Evolutionary conservation across 1,140 invertebrate species (phyloP), one percentile per base, ranked within the genome.

Genomic region (Pseudomyrmex sp.): DNA sequence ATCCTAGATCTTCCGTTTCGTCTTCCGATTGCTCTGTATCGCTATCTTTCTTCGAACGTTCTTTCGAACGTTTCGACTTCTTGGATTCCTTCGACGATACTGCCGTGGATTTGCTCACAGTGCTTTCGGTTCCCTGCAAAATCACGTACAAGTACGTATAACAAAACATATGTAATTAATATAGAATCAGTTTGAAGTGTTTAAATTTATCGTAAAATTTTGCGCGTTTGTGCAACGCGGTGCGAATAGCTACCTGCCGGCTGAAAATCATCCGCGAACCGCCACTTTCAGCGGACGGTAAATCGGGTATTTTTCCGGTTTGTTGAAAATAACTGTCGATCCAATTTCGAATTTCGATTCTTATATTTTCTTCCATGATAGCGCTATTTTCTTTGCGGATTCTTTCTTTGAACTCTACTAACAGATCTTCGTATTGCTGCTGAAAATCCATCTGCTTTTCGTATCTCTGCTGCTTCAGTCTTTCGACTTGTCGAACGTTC

Each of bases 301-400:
- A 96, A 87, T 98, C 98, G 0, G 98, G 98, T 92, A 99, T 97
- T 94, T 98, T 98, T 35, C 97, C 98, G 23, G 97, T 98, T 83
- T 96, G 96, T 66, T 96, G 95, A 90, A 97, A 97, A 89, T 96
- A 97, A 59, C 97, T 96, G 83, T 96, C 96, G 10, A 98, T 96
- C 98, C 98, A 99, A 83, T 96, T 96, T 85, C 98, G 95, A 48
- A 99, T 96, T 94, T 99, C 97, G 90, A 97, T 97, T 63, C 96
- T 96, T 50, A 99, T 97, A 89, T 98, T 97, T 88, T 98, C 96
- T 93, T 97, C 96, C 91, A 98, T 96, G 90, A 96, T 95, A 68
- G 95, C 94, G 82, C 96, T 96, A 87, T 96, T 95, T 82, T 97
- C 95, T 26, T 92, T 94, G 82, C 95, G 94, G 56, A 97, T 95